Evolutionary conservation across 2,797 vertebrate genomes (phyloP).

Genomic region (Molossus alvarezi): DNA sequence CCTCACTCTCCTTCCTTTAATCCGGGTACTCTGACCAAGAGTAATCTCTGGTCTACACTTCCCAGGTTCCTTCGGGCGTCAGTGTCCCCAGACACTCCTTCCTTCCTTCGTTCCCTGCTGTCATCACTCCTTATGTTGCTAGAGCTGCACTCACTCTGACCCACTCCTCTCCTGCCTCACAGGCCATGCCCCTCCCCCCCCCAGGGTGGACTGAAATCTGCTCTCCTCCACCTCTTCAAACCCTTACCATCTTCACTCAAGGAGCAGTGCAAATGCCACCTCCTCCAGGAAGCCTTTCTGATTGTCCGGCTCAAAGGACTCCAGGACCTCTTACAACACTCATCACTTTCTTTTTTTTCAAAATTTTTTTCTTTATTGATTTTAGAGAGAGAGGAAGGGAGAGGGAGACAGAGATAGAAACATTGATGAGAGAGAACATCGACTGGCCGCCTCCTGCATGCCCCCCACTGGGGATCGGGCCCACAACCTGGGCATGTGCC

Average conservation of each 20-base stretch:
- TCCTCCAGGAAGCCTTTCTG: constrained; percentile 13
- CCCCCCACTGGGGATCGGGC: too few species aligned
- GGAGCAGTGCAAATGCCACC: background rate
- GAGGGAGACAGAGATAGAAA: too few species aligned
- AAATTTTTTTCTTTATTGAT: too few species aligned
- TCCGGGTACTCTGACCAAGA: background rate
- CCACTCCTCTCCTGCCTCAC: background rate
- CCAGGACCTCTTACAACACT: background rate
- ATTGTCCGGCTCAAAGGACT: background rate
- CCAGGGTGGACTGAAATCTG: background rate
- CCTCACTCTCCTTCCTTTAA: background rate
- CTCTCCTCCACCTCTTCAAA: background rate
- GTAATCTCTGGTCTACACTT: background rate
- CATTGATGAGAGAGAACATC: too few species aligned
- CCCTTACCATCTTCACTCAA: background rate
- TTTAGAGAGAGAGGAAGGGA: too few species aligned
- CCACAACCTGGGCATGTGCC: too few species aligned
- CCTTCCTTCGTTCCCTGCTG: background rate
- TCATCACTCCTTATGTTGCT: background rate
- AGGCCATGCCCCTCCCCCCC: background rate
- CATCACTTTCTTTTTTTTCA: background rate
- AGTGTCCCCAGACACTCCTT: background rate
- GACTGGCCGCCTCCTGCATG: too few species aligned
- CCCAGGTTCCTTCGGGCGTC: background rate
- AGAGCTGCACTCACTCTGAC: background rate